A percentile compares a stretch with the other conserved stretches of the same genome.
These are phyloP conservation scores for Arizona elegans DNA, from an alignment of 2,113 vertebrate genomes.

Conservation along the genomic window DNA sequence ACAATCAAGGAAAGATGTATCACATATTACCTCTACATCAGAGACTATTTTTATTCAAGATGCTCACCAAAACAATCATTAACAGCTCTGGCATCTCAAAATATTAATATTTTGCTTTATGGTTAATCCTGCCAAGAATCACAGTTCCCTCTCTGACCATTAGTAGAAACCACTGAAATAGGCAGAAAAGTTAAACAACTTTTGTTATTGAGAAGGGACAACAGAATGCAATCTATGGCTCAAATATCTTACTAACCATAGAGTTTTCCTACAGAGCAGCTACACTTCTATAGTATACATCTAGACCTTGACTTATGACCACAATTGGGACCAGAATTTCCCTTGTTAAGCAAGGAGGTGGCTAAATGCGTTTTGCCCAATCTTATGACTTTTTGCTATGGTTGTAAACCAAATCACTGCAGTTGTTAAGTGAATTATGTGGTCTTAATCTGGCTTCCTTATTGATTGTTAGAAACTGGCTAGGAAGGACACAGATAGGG, in stretches of 20 bases:
- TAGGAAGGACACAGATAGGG: no score
- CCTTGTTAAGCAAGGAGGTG: not conserved
- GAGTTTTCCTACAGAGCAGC: not conserved
- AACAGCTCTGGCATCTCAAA: not conserved
- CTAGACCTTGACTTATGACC: not conserved
- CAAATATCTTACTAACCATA: not conserved
- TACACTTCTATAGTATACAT: not conserved
- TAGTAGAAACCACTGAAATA: not conserved
- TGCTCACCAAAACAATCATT: not conserved
- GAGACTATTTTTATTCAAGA: not conserved
- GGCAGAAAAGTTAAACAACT: not conserved
- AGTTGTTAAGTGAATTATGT: not conserved
- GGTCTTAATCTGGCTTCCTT: not conserved
- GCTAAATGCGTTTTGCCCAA: not conserved
- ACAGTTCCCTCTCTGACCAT: not conserved
- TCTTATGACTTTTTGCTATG: not conserved
- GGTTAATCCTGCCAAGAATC: not conserved
- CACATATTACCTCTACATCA: not conserved
- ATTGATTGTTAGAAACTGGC: no score
- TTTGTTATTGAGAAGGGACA: not conserved
- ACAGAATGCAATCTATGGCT: not conserved
- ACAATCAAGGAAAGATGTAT: not conserved
- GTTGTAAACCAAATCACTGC: no score
- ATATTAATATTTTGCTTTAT: not conserved
- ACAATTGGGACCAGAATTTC: not conserved